phyloP scores from a whole-genome alignment of 2,888 invertebrate species.

The Phortica magna region DNA sequence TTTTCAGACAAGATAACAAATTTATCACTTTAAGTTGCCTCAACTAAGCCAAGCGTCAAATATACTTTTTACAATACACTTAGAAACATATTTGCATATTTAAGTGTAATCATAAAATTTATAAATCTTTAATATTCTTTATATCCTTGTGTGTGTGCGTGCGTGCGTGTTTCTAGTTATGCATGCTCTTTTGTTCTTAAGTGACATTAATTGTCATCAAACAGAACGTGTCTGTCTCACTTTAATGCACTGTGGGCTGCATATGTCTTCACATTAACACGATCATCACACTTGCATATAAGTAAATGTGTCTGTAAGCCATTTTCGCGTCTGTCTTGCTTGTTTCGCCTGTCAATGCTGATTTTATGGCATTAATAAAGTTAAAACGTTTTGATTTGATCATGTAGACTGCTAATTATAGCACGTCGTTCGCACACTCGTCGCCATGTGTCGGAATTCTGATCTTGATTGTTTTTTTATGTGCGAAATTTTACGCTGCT shows the following conservation, averaged over 20 bases:
- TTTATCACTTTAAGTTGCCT: constrained; percentile 16
- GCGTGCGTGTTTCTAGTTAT: not conserved
- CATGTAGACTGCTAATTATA: not conserved
- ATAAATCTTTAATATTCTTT: constrained; percentile 13
- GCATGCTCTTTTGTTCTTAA: not conserved
- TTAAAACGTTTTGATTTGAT: not conserved
- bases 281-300: not conserved
- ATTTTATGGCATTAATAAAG: not conserved
- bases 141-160: not conserved
- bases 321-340: not conserved
- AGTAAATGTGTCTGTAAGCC: not conserved
- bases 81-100: constrained; percentile 55
- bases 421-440: not conserved
- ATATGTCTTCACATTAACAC: not conserved
- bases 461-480: not conserved
- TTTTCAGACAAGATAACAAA: not conserved
- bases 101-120: constrained; percentile 37
- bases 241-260: not conserved
- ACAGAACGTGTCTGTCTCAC: not conserved
- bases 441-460: not conserved
- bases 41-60: not conserved
- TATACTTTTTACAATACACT: not conserved
- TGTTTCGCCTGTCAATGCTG: not conserved
- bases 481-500: not conserved
- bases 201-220: constrained; percentile 16